Evolutionary conservation across 2,888 invertebrate genomes (phyloP), one percentile per base, ranked within the genome.

Genomic region (Agrenia bidenticulata): DNA sequence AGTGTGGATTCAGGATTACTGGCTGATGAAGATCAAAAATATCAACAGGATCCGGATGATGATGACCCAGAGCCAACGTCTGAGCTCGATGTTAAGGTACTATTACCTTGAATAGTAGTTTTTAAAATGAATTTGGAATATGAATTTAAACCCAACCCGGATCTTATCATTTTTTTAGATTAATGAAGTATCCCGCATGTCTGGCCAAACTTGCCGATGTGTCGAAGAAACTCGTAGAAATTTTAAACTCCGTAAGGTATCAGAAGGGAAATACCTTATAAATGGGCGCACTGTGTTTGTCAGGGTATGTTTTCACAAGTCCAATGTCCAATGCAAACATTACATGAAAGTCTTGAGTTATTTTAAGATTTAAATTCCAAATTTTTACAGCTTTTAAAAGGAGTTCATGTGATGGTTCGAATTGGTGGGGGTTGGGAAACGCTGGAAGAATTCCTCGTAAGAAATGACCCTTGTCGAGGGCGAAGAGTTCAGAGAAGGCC

Each of bases 371-470:
- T 4, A 32, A 57, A 17, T 59, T 5, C 41, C n/a, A n/a, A 26
- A 39, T 39, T 72, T 77, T 82, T 81, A 2, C 84, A 93, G 92
- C 81, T 92, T 78, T 83, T 93, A 79, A 92, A 92, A 80, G 92
- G 90, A 58, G 87, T 89, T n/a, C 94, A 94, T 84, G 93, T 93
- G 86, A 94, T 94, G 94, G 94, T 94, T 64, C 86, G 94, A 77
- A 93, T 94, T 58, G 94, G 94, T 67, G 94, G 94, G 73, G 93
- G 93, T 72, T 94, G 94, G 94, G 92, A 92, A 83, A 93, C 94
- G 19, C 82, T 94, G 80, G 93, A 94, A 81, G 92, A 94, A 83
- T 94, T 93, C 83, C 85, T 94, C 79, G 86, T 88, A 77, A 87
- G 92, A 70, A 92, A 92, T 82, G 90, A 91, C 81, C 92, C 92